phyloP scores from a whole-genome alignment of 92 coral and sea anemone species.

The Phymanthus crucifer region DNA sequence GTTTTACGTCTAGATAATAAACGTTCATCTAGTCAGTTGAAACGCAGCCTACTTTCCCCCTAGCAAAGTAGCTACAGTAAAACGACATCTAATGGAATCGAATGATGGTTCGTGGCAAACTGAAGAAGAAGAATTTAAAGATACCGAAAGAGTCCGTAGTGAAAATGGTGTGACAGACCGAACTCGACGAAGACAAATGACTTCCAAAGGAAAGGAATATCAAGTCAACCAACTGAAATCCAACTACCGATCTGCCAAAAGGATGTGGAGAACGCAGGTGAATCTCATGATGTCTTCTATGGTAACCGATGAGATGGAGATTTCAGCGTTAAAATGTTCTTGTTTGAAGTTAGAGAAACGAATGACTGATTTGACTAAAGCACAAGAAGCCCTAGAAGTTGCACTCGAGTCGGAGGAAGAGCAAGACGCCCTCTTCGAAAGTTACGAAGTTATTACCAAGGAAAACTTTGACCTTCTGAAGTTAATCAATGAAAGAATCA shows the following conservation, averaged over 20 bases:
- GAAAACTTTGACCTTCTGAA: slow-evolving; percentile 15
- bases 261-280: slow-evolving; percentile 14
- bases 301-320: slow-evolving; percentile 5
- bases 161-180: too few relatives aligned
- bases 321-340: background rate
- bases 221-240: slow-evolving; percentile 13
- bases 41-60: too few relatives aligned
- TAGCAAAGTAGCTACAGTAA: too few relatives aligned
- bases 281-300: background rate
- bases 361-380: background rate
- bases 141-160: too few relatives aligned
- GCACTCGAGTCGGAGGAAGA: slow-evolving; percentile 12
- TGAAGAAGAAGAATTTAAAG: too few relatives aligned
- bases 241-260: slow-evolving; percentile 11
- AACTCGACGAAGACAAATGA: slow-evolving; percentile 2
- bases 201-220: slow-evolving; percentile 22
- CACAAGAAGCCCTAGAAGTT: slow-evolving; percentile 11
- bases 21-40: too few relatives aligned
- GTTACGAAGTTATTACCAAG: slow-evolving; percentile 4
- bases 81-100: too few relatives aligned
- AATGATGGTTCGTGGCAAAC: too few relatives aligned
- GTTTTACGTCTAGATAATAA: too few relatives aligned
- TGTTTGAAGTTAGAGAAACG: background rate
- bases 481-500: background rate
- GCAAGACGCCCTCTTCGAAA: background rate